Conservation (phyloP, 2,888 invertebrate species). For the Lepidochrysops patricia region DNA sequence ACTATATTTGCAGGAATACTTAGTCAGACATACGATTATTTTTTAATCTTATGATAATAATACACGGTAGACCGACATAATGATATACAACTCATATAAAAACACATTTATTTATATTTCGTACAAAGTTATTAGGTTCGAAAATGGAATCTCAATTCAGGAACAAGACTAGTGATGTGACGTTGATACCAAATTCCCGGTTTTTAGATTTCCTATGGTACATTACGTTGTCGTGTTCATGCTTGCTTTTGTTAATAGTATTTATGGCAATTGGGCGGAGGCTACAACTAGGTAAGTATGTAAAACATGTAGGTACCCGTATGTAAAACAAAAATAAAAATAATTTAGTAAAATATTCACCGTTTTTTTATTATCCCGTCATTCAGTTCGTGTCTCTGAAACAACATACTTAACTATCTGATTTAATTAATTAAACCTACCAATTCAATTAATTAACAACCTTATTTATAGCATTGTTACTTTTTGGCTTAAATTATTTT, state of each 20-base stretch:
- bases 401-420: no score
- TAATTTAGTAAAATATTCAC: no score
- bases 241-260: conserved; percentile 14
- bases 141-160: conserved; percentile 19
- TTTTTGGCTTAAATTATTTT: no score
- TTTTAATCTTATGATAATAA: conserved; percentile 18
- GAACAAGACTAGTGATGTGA: conserved; percentile 5
- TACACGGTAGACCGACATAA: conserved; percentile 17
- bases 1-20: not conserved
- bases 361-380: no score
- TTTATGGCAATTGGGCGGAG: conserved; percentile 14
- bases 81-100: conserved; percentile 5
- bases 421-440: no score
- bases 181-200: not conserved
- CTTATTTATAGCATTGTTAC: no score
- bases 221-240: conserved; percentile 19
- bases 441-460: no score
- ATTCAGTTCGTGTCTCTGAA: no score
- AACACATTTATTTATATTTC: not conserved
- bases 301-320: no score
- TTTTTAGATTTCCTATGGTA: conserved; percentile 20
- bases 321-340: no score
- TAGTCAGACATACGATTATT: conserved; percentile 16
- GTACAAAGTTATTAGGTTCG: not conserved
- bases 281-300: conserved; percentile 21